Conservation (phyloP, 1,140 invertebrate genomes). For the Steinernema feltiae region DNA sequence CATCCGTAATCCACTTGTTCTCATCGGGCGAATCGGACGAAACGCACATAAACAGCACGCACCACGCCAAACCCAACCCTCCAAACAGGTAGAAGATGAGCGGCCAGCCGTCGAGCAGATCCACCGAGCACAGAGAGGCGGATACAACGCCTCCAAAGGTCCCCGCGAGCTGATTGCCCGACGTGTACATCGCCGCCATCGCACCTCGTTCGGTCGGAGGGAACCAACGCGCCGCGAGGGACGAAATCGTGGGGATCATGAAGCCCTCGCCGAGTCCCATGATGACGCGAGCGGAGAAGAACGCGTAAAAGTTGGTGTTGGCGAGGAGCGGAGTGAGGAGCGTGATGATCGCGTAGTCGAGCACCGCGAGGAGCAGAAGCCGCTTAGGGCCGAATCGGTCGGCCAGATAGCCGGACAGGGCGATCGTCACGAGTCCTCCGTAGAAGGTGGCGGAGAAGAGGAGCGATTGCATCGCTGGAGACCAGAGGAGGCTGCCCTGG, state of each 20-base stretch:
- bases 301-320: constrained; percentile 21
- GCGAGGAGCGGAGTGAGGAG: constrained; percentile 25
- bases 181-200: constrained; percentile 30
- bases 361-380: constrained; percentile 20
- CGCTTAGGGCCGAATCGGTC: constrained; percentile 29
- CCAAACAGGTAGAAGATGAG: constrained; percentile 31
- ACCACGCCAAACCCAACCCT: constrained; percentile 7
- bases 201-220: constrained; percentile 21
- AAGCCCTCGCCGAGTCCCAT: constrained; percentile 34
- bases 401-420: constrained; percentile 32
- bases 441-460: constrained; percentile 31
- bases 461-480: constrained; percentile 25
- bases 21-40: constrained; percentile 21
- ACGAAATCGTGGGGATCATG: constrained; percentile 19
- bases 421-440: constrained; percentile 27
- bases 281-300: constrained; percentile 24
- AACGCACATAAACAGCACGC: constrained; percentile 18
- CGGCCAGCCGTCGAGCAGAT: constrained; percentile 16
- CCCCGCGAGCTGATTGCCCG: constrained; percentile 23
- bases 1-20: constrained; percentile 24
- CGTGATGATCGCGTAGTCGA: constrained; percentile 20
- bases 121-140: constrained; percentile 18
- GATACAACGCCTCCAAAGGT: constrained; percentile 19
- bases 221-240: constrained; percentile 25
- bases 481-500: constrained; percentile 28